Percentiles rank a stretch among this genome's conserved stretches.
These are phyloP conservation scores for Muscicapa comitata DNA, from an alignment of 2,797 vertebrate genomes.

Conservation along the genomic window DNA sequence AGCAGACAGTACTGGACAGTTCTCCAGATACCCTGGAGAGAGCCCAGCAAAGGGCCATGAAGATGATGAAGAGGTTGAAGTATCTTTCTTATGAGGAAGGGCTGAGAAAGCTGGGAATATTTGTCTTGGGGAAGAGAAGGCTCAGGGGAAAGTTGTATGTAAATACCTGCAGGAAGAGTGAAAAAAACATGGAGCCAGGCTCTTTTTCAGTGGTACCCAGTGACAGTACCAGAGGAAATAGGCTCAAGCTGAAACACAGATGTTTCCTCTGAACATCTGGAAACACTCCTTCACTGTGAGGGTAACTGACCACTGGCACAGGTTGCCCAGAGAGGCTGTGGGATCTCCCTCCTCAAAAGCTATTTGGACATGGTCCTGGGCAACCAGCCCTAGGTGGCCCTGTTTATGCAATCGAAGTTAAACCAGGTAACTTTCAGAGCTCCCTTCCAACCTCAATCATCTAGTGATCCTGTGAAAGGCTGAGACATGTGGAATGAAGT, in stretches of 20 bases:
- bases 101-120: neutral
- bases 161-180: neutral
- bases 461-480: neutral
- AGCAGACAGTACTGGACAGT: no score
- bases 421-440: neutral
- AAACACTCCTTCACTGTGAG: neutral
- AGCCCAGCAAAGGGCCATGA: no score
- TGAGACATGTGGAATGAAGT: neutral
- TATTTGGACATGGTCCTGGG: neutral
- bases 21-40: neutral
- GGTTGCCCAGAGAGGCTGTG: neutral
- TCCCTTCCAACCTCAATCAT: neutral
- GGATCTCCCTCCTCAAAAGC: neutral
- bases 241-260: neutral
- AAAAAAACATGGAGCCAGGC: neutral
- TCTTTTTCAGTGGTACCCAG: neutral
- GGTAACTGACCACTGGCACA: neutral
- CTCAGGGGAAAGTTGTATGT: neutral
- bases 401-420: neutral
- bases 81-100: neutral
- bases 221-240: neutral
- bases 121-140: neutral
- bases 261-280: neutral
- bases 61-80: neutral
- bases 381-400: neutral